Evolutionary conservation across 2,113 vertebrate species (phyloP), one percentile per base, ranked within the genome.

Genomic region (Xenotilapia caudafasciata): DNA sequence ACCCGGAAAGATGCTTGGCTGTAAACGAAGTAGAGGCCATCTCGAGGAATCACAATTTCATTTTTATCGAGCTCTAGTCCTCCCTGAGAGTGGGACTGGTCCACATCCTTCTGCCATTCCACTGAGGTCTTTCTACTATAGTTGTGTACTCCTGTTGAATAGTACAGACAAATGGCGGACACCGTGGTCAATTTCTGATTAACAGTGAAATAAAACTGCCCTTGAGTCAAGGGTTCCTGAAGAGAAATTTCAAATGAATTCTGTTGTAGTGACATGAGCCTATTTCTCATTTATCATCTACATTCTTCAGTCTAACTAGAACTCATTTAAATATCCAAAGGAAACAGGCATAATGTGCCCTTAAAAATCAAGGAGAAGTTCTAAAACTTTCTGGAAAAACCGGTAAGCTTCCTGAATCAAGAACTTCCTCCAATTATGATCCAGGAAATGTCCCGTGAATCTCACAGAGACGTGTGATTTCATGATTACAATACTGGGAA

Each of bases 21-120:
- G 90, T 97, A 97, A 49, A 97, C 92, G 4, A 96, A 97, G 91
- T 96, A 97, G 21, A 96, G 92, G 23, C 96, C 96, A 0, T 13
- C 6, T 1, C 1, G 31, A 10, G 94, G 93, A 82, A 97, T 93
- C 19, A 91, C 75, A 5, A 97, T 96, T 81, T 96, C 82, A 3
- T 96, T 96, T 19, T 92, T 2, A 1, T 62, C 2, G 10, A 96
- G 90, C 6, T 77, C 1, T 12, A 96, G 91, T 0, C 82, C 94
- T 2, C 96, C 96, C 28, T 91, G 75, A 5, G 47, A 19, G 53
- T 95, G 94, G 3, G 83, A 87, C 55, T 96, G 96, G 73, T 93
- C 95, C 47, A 88, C 89, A 38, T 68, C 2, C 90, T 5, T 7
- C 6, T 3, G 51, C 96, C 96, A 96, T 23, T 93, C 21, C 51